Evolutionary conservation across 2,797 vertebrate genomes (phyloP).

Genomic region (Enteromius radiatus): DNA sequence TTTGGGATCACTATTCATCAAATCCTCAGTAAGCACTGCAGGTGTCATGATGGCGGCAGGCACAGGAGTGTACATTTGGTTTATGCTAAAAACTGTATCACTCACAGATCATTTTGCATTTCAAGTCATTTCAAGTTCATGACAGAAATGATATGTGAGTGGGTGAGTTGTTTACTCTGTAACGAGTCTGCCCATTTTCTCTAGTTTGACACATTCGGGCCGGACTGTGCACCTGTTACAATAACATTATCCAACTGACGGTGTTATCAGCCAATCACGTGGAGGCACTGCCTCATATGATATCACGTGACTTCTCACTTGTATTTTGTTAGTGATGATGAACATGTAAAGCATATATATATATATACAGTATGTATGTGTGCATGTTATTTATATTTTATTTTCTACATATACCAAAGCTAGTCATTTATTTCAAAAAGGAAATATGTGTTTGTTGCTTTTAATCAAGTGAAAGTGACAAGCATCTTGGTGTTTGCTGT

Average conservation of each 20-base stretch:
- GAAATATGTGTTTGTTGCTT: not conserved
- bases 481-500: conserved; percentile 12
- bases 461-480: conserved; percentile 22
- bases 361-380: not conserved
- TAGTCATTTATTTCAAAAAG: not conserved
- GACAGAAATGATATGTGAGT: conserved; percentile 8
- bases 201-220: not conserved
- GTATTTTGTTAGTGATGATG: not conserved
- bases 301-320: conserved; percentile 5
- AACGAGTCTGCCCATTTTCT: not conserved
- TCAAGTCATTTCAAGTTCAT: conserved; percentile 21
- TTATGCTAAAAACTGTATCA: not conserved
- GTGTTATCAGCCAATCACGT: not conserved
- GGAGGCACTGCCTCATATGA: not conserved
- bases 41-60: conserved; percentile 11
- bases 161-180: not conserved
- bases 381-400: not conserved
- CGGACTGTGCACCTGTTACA: not conserved
- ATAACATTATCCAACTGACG: conserved; percentile 10
- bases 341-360: not conserved
- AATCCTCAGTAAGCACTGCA: not conserved
- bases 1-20: not conserved
- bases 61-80: not conserved
- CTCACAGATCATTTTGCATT: not conserved
- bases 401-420: not conserved